Percentiles rank a stretch among this genome's conserved stretches.
These are phyloP conservation scores for Gadopsis bispinosus DNA, from an alignment of 2,797 vertebrate species.

Conservation along the genomic window DNA sequence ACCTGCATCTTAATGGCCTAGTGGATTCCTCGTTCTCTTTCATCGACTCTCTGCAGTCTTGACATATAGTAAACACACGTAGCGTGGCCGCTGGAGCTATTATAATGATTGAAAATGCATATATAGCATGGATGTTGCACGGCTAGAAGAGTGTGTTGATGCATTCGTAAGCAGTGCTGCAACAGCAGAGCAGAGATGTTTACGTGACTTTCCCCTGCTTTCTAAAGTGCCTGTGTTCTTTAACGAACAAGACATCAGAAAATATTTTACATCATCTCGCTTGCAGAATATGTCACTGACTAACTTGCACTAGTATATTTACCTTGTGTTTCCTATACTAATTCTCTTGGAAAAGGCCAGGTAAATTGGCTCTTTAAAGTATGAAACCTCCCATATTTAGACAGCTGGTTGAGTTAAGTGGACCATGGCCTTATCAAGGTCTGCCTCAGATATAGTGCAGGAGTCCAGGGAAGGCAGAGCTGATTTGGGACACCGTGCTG, in stretches of 20 bases:
- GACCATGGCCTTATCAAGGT: constrained; percentile 47
- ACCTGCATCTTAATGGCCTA: constrained; percentile 42
- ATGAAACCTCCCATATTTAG: constrained; percentile 37
- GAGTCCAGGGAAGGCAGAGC: constrained; percentile 56
- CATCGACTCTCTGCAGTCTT: constrained; percentile 4
- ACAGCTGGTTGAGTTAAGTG: constrained; percentile 41
- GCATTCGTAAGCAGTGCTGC: constrained; percentile 13
- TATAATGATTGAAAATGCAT: background rate
- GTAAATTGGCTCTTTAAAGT: background rate
- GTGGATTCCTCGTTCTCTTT: background rate
- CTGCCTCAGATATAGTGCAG: constrained; percentile 59
- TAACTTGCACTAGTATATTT: background rate
- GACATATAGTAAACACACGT: background rate
- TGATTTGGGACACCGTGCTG: constrained; percentile 40
- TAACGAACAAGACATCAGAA: background rate
- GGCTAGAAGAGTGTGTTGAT: background rate
- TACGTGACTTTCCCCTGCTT: constrained; percentile 3
- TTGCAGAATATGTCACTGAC: background rate
- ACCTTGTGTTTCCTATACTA: background rate
- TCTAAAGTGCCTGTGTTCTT: constrained; percentile 2
- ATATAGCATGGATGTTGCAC: background rate
- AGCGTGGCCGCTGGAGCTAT: background rate
- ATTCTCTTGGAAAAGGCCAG: background rate
- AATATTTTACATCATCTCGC: background rate
- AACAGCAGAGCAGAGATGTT: constrained; percentile 7